Base-by-base conservation (phyloP, 2,797 vertebrate species). In the Sebastes cheni region DNA sequence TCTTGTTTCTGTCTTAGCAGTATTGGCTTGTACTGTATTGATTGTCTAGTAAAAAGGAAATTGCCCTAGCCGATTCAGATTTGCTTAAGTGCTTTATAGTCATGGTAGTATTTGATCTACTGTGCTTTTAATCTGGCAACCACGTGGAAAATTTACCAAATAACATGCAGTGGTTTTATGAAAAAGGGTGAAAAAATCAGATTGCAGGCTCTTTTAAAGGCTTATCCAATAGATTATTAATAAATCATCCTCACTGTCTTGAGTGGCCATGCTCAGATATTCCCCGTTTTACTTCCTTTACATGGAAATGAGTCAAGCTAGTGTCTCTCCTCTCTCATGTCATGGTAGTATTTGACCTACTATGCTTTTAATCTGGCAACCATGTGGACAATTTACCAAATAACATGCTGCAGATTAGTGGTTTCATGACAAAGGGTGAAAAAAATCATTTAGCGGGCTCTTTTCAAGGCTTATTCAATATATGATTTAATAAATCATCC, bases 41-140 rank as follows among this genome's bases (percentile, higher is more conserved):
- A 72, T 78, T 32, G 12, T 69, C n/a, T 10, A 3, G n/a, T 75
- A 2, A 74, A 70, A 18, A 52, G 68, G 50, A 74, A 75, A n/a
- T 60, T 23, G n/a, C 60, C 39, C 11, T 5, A 3, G 5, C n/a
- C 46, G 12, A 29, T 54, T 54, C n/a, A 4, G 16, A 46, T 58
- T 61, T 69, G 25, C 16, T 39, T 0, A 59, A 27, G 10, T 7
- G 68, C 14, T 32, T 13, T 1, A 20, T 9, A 68, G 25, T 36
- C 69, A 9, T 36, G 12, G 27, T 62, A 11, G 58, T 42, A 20
- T 84, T 42, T 86, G 69, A 80, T 55, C 80, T 42, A 77, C 67
- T 84, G 70, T 68, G n/a, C 72, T 61, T 32, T 62, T 85, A 73
- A 89, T 82, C 79, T 52, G 56, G 18, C 4, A 67, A 58, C 72